Conservation (phyloP, 2,888 invertebrate genomes). For the Drosophila formosana region DNA sequence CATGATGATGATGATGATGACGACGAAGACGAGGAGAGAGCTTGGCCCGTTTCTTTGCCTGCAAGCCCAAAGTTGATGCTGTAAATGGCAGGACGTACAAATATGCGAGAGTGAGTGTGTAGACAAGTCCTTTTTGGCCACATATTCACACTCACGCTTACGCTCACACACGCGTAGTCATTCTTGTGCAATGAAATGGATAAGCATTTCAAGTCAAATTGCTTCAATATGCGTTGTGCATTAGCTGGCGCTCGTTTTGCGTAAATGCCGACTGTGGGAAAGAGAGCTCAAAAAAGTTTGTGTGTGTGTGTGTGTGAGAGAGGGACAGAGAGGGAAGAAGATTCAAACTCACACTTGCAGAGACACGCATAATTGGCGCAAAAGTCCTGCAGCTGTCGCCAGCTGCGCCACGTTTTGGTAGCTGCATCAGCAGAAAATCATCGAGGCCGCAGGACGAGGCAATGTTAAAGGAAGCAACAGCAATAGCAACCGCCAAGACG, state of each 20-base stretch:
- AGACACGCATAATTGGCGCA: conserved; percentile 67
- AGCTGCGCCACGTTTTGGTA: conserved; percentile 64
- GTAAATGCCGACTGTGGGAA: conserved; percentile 54
- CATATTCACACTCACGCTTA: conserved; percentile 16
- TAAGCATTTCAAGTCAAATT: conserved; percentile 71
- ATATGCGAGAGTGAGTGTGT: conserved; percentile 14
- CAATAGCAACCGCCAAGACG: conserved; percentile 58
- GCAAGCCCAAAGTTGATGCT: conserved; percentile 57
- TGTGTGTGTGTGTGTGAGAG: background rate
- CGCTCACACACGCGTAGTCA: conserved; percentile 29
- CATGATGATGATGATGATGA: conserved; percentile 8
- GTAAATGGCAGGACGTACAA: conserved; percentile 52
- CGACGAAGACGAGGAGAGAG: conserved; percentile 1
- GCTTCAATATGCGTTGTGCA: conserved; percentile 77
- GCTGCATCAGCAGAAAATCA: conserved; percentile 74
- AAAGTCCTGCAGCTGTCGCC: conserved; percentile 73
- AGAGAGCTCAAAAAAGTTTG: background rate
- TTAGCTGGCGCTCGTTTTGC: conserved; percentile 73
- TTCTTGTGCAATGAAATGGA: conserved; percentile 62
- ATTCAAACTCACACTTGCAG: conserved; percentile 14
- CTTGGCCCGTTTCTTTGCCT: conserved; percentile 55
- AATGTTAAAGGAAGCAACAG: conserved; percentile 11
- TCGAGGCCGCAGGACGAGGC: conserved; percentile 17
- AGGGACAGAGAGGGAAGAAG: background rate
- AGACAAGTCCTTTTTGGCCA: background rate